Percentiles rank a stretch among this genome's conserved stretches.
Evolutionary conservation across 2,113 vertebrate species (phyloP).

Genomic region (Takifugu bimaculatus): DNA sequence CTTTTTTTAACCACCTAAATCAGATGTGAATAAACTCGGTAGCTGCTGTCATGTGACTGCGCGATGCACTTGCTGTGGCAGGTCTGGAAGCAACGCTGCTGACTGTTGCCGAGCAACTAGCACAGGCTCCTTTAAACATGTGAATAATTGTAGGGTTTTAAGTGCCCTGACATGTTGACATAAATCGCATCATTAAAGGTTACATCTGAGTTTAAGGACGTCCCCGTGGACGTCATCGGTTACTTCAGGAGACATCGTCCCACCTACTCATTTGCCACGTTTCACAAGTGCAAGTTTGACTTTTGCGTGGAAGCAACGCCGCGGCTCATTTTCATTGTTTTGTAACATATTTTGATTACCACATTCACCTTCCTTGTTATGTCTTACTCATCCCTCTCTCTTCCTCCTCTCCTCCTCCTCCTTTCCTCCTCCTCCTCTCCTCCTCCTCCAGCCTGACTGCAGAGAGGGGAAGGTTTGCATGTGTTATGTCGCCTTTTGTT

Average conservation of each 20-base stretch:
- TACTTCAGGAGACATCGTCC: not conserved
- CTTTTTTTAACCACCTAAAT: too few relatives aligned
- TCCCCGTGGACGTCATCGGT: not conserved
- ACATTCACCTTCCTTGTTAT: conserved; percentile 13
- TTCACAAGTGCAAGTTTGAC: not conserved
- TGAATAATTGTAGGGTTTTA: too few relatives aligned
- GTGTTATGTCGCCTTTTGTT: conserved; percentile 63
- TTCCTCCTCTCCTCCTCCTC: conserved; percentile 4
- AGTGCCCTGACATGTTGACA: too few relatives aligned
- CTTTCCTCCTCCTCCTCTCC: conserved; percentile 40
- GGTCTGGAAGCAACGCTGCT: too few relatives aligned
- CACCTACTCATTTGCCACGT: not conserved
- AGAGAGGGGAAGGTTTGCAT: conserved; percentile 54
- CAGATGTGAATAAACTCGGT: too few relatives aligned
- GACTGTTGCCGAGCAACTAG: too few relatives aligned
- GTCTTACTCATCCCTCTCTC: conserved; percentile 38
- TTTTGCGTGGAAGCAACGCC: not conserved
- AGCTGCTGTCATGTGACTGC: too few relatives aligned
- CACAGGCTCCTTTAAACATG: too few relatives aligned
- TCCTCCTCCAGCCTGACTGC: conserved; percentile 38
- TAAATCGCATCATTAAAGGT: too few relatives aligned
- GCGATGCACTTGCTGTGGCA: too few relatives aligned
- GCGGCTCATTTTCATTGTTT: conserved; percentile 12
- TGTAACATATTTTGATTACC: conserved; percentile 27
- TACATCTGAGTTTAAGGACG: too few relatives aligned